phyloP scores from a whole-genome alignment of 2,797 vertebrate species.

The Ptychobarbus kaznakovi region DNA sequence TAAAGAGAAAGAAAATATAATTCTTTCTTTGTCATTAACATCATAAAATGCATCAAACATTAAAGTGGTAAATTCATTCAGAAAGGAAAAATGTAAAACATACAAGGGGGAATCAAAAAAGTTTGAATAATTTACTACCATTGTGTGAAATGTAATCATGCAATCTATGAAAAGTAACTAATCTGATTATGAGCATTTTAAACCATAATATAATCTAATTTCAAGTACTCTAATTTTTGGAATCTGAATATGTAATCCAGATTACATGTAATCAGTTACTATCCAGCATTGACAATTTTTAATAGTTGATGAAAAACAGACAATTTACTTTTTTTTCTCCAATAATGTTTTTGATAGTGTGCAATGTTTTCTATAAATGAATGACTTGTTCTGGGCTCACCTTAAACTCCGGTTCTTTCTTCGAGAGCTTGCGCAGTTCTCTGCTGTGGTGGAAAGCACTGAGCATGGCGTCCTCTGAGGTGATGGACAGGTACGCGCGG shows the following conservation, averaged over 20 bases:
- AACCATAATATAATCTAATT: background rate
- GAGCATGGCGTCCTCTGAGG: slow-evolving; percentile 87
- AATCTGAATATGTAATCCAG: too few species aligned
- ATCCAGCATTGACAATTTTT: background rate
- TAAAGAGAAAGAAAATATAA: background rate
- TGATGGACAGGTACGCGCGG: slow-evolving; percentile 85
- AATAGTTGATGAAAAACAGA: background rate
- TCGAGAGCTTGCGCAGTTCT: slow-evolving; percentile 84
- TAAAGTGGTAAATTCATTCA: background rate
- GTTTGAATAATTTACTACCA: too few species aligned
- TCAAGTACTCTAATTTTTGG: background rate
- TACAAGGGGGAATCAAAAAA: too few species aligned
- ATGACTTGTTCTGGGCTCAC: background rate
- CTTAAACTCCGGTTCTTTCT: slow-evolving; percentile 92
- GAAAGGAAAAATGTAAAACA: background rate
- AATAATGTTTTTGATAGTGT: background rate
- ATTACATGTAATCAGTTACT: background rate
- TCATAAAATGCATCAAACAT: background rate
- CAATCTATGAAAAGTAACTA: background rate
- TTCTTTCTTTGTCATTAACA: background rate
- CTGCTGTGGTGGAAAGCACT: slow-evolving; percentile 85
- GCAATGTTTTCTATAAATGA: background rate
- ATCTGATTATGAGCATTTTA: background rate
- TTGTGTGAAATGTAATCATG: too few species aligned
- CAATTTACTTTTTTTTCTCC: background rate